Evolutionary conservation across 2,797 vertebrate genomes (phyloP).

Genomic region (Peromyscus eremicus): DNA sequence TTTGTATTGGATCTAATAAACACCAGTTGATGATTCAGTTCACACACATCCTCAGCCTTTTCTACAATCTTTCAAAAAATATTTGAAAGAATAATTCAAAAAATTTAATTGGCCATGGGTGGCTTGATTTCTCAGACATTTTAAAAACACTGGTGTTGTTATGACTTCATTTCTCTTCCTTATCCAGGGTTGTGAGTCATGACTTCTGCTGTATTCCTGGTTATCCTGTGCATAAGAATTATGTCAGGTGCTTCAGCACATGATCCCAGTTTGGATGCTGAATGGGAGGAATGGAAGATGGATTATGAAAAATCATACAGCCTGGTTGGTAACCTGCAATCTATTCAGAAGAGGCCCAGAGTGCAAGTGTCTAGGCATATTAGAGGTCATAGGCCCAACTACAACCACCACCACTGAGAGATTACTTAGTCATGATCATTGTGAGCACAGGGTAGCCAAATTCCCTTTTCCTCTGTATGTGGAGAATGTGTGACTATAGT

Average conservation of each 20-base stretch:
- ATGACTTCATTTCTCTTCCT: neutral
- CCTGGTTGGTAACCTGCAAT: neutral
- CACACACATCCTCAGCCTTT: neutral
- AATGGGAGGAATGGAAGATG: neutral
- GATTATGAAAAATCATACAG: neutral
- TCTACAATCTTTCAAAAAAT: neutral
- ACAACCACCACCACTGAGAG: neutral
- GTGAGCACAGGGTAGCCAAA: neutral
- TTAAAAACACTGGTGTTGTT: too few species aligned
- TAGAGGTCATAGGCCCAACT: neutral
- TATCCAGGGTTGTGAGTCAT: neutral
- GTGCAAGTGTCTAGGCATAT: neutral
- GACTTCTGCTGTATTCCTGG: neutral
- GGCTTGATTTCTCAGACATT: neutral
- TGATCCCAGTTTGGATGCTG: neutral
- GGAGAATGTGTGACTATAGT: neutral
- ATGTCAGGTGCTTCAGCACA: neutral
- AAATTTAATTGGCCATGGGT: too few species aligned
- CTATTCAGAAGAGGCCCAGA: fast-evolving
- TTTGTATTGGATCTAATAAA: neutral
- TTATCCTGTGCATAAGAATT: neutral
- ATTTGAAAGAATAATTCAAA: neutral
- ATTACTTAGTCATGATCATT: neutral
- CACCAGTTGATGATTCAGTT: fast-evolving
- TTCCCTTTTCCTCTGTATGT: neutral